These are phyloP conservation scores for Cichladusa arquata DNA, from an alignment of 2,113 vertebrate species.

Conservation along the genomic window DNA sequence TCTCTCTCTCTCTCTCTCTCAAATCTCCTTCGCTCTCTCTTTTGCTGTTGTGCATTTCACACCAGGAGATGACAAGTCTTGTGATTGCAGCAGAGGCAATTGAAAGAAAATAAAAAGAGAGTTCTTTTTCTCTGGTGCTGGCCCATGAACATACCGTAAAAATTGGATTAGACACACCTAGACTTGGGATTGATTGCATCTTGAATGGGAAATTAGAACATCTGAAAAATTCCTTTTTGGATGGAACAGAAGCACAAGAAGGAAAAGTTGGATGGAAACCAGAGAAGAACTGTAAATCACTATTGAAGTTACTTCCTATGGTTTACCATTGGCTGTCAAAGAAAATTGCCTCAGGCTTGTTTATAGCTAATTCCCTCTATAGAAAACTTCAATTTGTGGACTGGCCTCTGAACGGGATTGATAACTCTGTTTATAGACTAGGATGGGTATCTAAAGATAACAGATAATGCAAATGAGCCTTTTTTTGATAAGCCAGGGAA, in stretches of 20 bases:
- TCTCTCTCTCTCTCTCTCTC: background rate
- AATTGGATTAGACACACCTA: slow-evolving; percentile 70
- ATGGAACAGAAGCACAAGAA: slow-evolving; percentile 63
- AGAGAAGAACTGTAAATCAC: slow-evolving; percentile 73
- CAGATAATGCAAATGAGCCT: slow-evolving; percentile 67
- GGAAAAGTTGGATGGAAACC: slow-evolving; percentile 75
- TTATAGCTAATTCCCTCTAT: slow-evolving; percentile 70
- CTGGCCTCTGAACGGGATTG: slow-evolving; percentile 67
- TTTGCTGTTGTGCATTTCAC: slow-evolving; percentile 65
- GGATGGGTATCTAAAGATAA: slow-evolving; percentile 67
- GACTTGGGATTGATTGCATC: slow-evolving; percentile 71
- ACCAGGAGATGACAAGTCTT: slow-evolving; percentile 68
- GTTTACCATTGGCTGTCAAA: slow-evolving; percentile 71
- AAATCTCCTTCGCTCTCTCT: background rate
- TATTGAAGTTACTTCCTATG: slow-evolving; percentile 71
- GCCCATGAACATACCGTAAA: slow-evolving; percentile 58
- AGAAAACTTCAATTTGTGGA: slow-evolving; percentile 72
- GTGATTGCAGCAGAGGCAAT: slow-evolving; percentile 51
- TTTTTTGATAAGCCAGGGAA: slow-evolving; percentile 57
- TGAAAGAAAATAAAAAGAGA: slow-evolving; percentile 64
- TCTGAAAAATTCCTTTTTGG: slow-evolving; percentile 70
- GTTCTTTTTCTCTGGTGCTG: slow-evolving; percentile 52
- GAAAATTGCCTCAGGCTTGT: slow-evolving; percentile 69
- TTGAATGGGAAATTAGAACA: slow-evolving; percentile 75
- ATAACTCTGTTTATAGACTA: slow-evolving; percentile 69